A percentile compares a stretch with the other conserved stretches of the same genome.
These are phyloP conservation scores for Ophion costatus DNA, from an alignment of 2,888 invertebrate species.

Conservation along the genomic window DNA sequence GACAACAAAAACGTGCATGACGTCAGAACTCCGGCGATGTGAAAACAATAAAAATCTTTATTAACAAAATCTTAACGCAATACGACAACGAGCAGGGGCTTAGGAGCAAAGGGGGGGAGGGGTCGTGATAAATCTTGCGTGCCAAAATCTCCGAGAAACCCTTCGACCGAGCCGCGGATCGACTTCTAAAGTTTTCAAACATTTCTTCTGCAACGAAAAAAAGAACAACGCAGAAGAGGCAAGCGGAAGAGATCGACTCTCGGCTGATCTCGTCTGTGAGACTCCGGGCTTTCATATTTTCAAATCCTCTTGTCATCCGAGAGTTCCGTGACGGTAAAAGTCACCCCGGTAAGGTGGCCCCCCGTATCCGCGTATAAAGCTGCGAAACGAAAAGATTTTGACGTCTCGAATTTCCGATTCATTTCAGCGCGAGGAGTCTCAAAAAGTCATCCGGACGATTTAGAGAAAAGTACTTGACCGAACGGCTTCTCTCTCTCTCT, in stretches of 20 bases:
- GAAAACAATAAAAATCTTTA: not conserved
- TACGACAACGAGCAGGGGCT: not conserved
- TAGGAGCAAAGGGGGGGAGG: no score
- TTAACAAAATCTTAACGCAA: not conserved
- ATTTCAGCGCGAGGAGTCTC: constrained; percentile 53
- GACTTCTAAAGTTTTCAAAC: constrained; percentile 58
- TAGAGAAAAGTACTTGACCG: constrained; percentile 25
- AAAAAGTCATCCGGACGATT: constrained; percentile 56
- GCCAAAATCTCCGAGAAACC: not conserved
- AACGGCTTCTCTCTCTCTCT: not conserved
- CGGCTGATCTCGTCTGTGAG: constrained; percentile 18
- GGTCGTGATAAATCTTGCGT: not conserved
- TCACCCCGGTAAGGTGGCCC: constrained; percentile 2
- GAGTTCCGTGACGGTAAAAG: constrained; percentile 17
- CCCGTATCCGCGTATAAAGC: constrained; percentile 15
- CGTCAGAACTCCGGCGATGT: no score
- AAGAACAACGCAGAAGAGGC: not conserved
- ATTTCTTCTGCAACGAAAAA: constrained; percentile 28
- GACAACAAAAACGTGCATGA: no score
- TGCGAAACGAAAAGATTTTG: constrained; percentile 53
- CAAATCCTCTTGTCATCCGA: constrained; percentile 32
- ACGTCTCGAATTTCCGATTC: constrained; percentile 54
- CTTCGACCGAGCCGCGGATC: not conserved
- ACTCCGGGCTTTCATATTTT: constrained; percentile 1
- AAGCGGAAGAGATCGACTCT: not conserved